phyloP scores from a whole-genome alignment of 1,140 invertebrate species.

The Agraylea sexmaculata region DNA sequence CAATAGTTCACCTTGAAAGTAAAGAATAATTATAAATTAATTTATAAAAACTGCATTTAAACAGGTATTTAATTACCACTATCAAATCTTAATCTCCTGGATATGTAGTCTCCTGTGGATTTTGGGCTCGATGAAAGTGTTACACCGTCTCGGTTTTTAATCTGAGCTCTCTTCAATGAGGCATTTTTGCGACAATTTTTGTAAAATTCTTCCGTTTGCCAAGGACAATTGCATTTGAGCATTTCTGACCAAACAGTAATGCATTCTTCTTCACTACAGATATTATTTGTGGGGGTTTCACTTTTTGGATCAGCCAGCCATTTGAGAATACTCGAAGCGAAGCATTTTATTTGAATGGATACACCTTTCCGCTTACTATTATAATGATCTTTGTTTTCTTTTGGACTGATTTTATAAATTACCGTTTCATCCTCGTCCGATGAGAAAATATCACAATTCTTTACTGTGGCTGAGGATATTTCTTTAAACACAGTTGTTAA shows the following conservation, averaged over 20 bases:
- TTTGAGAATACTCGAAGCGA: slow-evolving; percentile 34
- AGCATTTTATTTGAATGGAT: slow-evolving; percentile 31
- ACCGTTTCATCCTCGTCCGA: slow-evolving; percentile 28
- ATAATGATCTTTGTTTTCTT: slow-evolving; percentile 11
- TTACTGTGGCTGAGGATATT: slow-evolving; percentile 8
- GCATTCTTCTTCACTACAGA: slow-evolving; percentile 42
- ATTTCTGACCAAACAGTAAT: slow-evolving; percentile 37
- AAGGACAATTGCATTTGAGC: slow-evolving; percentile 32
- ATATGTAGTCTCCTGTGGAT: slow-evolving; percentile 10
- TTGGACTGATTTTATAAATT: slow-evolving; percentile 8
- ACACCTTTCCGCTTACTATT: slow-evolving; percentile 26
- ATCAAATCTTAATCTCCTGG: slow-evolving; percentile 17
- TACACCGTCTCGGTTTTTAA: slow-evolving; percentile 10
- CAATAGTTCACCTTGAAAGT: too few species aligned
- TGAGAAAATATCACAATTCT: slow-evolving; percentile 25
- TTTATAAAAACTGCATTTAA: too few species aligned
- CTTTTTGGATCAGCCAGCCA: slow-evolving; percentile 26
- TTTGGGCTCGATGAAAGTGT: slow-evolving; percentile 34
- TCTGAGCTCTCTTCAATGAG: slow-evolving; percentile 34
- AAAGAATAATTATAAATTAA: too few species aligned
- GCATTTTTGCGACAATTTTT: slow-evolving; percentile 36
- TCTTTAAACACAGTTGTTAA: slow-evolving; percentile 12
- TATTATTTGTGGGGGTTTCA: slow-evolving; percentile 25
- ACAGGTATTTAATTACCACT: too few species aligned
- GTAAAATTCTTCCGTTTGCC: slow-evolving; percentile 32